Conservation (phyloP, 2,888 invertebrate genomes). For the Steinernema hermaphroditum region DNA sequence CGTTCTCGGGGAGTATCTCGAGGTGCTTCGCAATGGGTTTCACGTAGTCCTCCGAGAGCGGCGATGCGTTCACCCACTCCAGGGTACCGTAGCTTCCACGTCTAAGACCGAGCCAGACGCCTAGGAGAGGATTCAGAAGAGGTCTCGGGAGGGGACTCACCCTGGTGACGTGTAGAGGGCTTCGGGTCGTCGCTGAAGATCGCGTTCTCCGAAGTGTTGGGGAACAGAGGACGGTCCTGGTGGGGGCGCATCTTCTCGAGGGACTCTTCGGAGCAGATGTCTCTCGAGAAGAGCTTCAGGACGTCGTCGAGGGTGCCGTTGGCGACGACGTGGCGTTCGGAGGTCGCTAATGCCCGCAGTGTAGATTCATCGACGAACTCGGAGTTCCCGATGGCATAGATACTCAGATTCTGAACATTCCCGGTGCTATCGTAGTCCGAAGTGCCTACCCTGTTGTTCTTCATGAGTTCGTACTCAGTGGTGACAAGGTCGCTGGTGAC, state of each 20-base stretch:
- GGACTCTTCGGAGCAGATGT: slow-evolving; percentile 11
- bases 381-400: slow-evolving; percentile 37
- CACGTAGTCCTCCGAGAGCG: slow-evolving; percentile 32
- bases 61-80: slow-evolving; percentile 36
- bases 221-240: not conserved
- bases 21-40: slow-evolving; percentile 18
- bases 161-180: not conserved
- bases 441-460: not conserved
- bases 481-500: not conserved
- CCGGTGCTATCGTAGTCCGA: not conserved
- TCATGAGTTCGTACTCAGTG: slow-evolving; percentile 3
- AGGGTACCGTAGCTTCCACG: slow-evolving; percentile 34
- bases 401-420: slow-evolving; percentile 12
- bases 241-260: not conserved
- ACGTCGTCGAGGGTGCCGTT: slow-evolving; percentile 13
- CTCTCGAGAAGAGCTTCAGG: not conserved
- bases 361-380: slow-evolving; percentile 24
- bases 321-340: not conserved
- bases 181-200: not conserved
- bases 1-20: slow-evolving; percentile 34
- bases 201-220: not conserved
- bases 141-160: not conserved
- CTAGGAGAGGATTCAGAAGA: not conserved
- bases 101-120: slow-evolving; percentile 35
- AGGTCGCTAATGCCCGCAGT: not conserved